Base-by-base conservation (phyloP, 2,888 invertebrate genomes). In the Drosophila incognita region DNA sequence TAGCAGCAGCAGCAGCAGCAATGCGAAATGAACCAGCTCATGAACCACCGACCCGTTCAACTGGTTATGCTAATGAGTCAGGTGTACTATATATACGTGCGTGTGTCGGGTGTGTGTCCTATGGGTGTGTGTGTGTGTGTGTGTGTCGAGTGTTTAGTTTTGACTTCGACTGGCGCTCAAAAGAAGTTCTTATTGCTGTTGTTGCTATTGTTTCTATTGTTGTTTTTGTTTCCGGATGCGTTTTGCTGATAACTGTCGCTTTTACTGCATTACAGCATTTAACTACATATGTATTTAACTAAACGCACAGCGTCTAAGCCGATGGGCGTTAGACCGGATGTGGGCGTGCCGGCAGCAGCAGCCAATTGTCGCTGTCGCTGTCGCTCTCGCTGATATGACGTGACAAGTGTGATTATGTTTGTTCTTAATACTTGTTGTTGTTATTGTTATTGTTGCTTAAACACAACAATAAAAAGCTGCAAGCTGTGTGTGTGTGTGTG, bases 41-140 rank as follows among this genome's bases (percentile, higher is more conserved):
- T 58, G 58, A 81, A 51, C 60, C 57, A 65, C 40, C 59, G 63
- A 81, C 88, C 77, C 63, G 87, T 79, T 74, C 59, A 74, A 88
- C 87, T 79, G 90, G 87, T 87, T 89, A 87, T 89, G 89, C 74
- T 75, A 89, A 89, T 89, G 79, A 88, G 76, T 83, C 81, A 83
- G 88, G 88, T 78, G 79, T 75, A 67, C 49, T 59, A 57, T 53
- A 56, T 31, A 58, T 48, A 46, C 42, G 49, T 52, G 40, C 11
- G 49, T 57, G 48, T 49, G 52, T 48, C 33, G 31, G 10, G 40
- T 38, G 40, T 38, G 56, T 27, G 29, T 5, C 10, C 38, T 36
- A 33, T 46, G 63, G 58, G 65, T 53, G 46, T 56, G 18, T 46
- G 33, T 31, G 18, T 51, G 15, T 48, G 4, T 33, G 56, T 46